phyloP scores from a whole-genome alignment of 2,113 vertebrate genomes.

The Ceuthmochares aereus region DNA sequence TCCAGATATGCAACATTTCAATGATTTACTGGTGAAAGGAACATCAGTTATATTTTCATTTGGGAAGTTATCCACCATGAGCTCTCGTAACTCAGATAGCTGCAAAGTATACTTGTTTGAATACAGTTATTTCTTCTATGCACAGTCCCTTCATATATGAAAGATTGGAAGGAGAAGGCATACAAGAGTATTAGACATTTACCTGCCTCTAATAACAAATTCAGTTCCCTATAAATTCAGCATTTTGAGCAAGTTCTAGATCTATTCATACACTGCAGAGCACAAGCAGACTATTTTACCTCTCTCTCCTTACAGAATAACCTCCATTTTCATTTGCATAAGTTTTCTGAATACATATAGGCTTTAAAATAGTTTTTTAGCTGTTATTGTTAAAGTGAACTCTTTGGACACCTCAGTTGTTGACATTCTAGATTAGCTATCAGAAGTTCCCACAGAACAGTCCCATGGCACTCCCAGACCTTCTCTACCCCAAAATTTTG shows the following conservation, averaged over 20 bases:
- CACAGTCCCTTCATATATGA: neutral
- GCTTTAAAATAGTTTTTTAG: neutral
- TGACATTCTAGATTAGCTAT: neutral
- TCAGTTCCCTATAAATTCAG: neutral
- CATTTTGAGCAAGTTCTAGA: neutral
- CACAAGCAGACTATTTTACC: neutral
- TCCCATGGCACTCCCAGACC: neutral
- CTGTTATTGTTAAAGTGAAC: neutral
- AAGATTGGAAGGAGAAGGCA: neutral
- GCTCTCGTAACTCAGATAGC: neutral
- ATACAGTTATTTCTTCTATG: neutral
- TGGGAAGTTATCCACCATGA: neutral
- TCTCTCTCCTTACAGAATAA: neutral
- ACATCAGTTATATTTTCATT: neutral
- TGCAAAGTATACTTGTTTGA: neutral
- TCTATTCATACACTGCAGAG: neutral
- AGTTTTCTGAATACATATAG: neutral
- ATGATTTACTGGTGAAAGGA: neutral
- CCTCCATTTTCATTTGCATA: neutral
- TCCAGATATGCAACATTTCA: neutral
- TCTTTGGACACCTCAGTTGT: neutral
- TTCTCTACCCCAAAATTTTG: neutral
- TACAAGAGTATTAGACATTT: neutral
- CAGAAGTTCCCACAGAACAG: neutral
- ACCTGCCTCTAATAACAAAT: neutral